Base-by-base conservation (phyloP, 37 sponge, comb jelly and placozoan species). In the Amphimedon queenslandica region DNA sequence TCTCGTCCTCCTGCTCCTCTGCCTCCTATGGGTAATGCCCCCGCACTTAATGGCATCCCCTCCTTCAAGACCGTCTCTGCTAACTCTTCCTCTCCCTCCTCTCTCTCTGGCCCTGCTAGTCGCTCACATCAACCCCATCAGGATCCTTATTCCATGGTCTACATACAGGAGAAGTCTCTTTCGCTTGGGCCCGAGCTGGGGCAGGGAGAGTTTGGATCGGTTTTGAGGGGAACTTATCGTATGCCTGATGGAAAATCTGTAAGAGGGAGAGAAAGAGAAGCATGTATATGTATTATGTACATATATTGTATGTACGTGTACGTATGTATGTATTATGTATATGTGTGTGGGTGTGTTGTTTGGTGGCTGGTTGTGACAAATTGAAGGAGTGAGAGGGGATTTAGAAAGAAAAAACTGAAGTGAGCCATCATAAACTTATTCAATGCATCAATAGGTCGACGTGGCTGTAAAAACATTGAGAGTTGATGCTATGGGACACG, bases 381-480 rank as follows among this genome's bases (percentile, higher is more conserved):
- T 18, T 47, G 51, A 18, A 18, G 51, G 13, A 47, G 13, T 47
- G 8, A 18, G 51, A 47, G 51, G 8, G 51, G 51, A 18, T 13
- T 18, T 47, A 47, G 13, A 47, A 8, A 18, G 51, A 8, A 47
- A 8, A 8, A 8, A 47, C 8, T 47, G 51, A 47, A 47, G 13
- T 47, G 8, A 47, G 8, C 51, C 13, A 47, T 13, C 13, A 8
- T 47, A 13, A 47, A 47, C 13, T 47, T 47, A 47, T 13, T 43
- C 33, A 11, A 51, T 32, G 16, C 23, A 51, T 30, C 20, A n/a
- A n/a, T 37, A 86, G 84, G 58, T 91, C 56, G 77, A 87, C n/a
- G 92, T 95, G 23, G 96, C 96, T 31, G 89, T 95, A 37, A 95
- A 95, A 66, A 95, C 92, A 37, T 75, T 95, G 47, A 57, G 88